Evolutionary conservation across 2,888 invertebrate genomes (phyloP), one percentile per base, ranked within the genome.

Genomic region (Campaea margaritaria): DNA sequence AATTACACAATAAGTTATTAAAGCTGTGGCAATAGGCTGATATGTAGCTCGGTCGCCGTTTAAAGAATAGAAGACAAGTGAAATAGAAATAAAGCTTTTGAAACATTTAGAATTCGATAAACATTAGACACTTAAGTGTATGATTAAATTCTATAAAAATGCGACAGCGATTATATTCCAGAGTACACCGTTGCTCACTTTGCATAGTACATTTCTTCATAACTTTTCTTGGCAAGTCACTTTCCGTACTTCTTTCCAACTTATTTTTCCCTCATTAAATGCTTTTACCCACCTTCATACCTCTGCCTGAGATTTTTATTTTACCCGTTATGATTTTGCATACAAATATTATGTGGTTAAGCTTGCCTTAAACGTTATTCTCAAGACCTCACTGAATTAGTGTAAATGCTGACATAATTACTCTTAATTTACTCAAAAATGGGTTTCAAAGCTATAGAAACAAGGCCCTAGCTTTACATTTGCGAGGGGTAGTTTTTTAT

Each of bases 241-340:
- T 76, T 74, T 70, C 46, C 47, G 34, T 38, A 68, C 64, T 69
- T 73, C 68, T 59, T 58, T 43, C 42, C 54, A 39, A 53, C 53
- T 53, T 67, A 65, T 27, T 69, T 70, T 72, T 58, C 67, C 64
- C 59, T 73, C 75, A 70, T 75, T 75, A 62, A 70, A 71, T 69
- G 64, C 58, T 51, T 59, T 53, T 50, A 57, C 65, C 53, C 65
- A 41, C 50, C 47, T 61, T 55, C 12, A 12, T 27, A 14, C 28
- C 12, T n/a, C n/a, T 3, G 13, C 12, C 21, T 14, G 34, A 31
- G 34, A 43, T 52, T 36, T 36, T 52, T 31, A 38, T 49, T 48
- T 46, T n/a, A 1, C 2, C n/a, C 16, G n/a, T 21, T 36, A 47
- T 16, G 4, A 47, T 47, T 27, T 42, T n/a, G 13, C 43, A 44